phyloP scores from a whole-genome alignment of 1,140 invertebrate species.

The Trissolcus basalis region DNA sequence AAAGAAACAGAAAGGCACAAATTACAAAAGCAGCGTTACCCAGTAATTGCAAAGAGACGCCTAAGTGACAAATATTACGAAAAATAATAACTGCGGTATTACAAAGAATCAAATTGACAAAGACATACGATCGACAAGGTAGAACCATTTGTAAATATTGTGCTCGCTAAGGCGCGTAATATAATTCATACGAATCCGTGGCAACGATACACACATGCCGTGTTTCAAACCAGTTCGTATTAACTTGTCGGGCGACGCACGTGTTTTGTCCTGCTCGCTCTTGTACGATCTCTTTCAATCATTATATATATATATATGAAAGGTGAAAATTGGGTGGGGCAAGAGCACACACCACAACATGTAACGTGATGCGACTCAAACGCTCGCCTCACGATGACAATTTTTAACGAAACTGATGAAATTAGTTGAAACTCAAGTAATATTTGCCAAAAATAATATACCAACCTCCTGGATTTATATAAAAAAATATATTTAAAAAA shows the following conservation, averaged over 20 bases:
- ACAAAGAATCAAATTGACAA: slow-evolving; percentile 38
- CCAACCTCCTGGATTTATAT: too few species aligned
- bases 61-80: slow-evolving; percentile 33
- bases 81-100: slow-evolving; percentile 41
- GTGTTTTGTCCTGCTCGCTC: slow-evolving; percentile 34
- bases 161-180: slow-evolving; percentile 48
- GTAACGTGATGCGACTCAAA: slow-evolving; percentile 8
- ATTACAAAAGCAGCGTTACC: too few species aligned
- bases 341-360: slow-evolving; percentile 9
- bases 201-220: slow-evolving; percentile 39
- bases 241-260: slow-evolving; percentile 47
- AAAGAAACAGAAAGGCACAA: too few species aligned
- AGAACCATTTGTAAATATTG: slow-evolving; percentile 52
- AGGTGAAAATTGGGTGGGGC: slow-evolving; percentile 7
- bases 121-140: slow-evolving; percentile 42
- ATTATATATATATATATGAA: slow-evolving; percentile 26
- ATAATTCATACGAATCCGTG: slow-evolving; percentile 48
- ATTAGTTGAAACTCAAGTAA: background rate
- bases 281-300: slow-evolving; percentile 39
- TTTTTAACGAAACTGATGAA: background rate
- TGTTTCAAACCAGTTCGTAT: slow-evolving; percentile 52
- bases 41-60: slow-evolving; percentile 6
- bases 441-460: background rate
- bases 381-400: background rate
- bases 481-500: too few species aligned